phyloP scores from a whole-genome alignment of 2,113 vertebrate species.

The Scophthalmus maximus region DNA sequence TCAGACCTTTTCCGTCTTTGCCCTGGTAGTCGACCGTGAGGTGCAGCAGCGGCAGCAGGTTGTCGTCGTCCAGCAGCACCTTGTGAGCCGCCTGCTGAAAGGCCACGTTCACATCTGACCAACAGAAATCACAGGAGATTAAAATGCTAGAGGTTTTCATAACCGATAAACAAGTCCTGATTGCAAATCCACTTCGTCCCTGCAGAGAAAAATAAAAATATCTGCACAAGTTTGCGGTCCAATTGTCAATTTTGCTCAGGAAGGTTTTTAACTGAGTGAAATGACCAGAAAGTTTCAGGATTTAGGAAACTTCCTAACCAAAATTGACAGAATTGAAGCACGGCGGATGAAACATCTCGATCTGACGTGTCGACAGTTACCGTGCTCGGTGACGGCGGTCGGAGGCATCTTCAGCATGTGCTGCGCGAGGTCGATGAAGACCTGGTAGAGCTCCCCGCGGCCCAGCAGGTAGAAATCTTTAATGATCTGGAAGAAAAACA shows the following conservation, averaged over 20 bases:
- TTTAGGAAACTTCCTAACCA: no score
- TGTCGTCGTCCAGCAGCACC: slow-evolving; percentile 96
- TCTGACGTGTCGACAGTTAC: slow-evolving; percentile 75
- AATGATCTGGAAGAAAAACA: slow-evolving; percentile 87
- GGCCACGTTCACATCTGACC: slow-evolving; percentile 94
- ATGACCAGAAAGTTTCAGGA: no score
- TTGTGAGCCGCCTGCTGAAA: slow-evolving; percentile 98
- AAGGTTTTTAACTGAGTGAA: no score
- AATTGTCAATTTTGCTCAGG: no score
- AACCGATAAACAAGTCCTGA: no score
- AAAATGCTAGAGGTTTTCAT: no score
- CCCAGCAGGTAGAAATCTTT: slow-evolving; percentile 98
- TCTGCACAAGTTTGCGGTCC: no score
- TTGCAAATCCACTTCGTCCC: no score
- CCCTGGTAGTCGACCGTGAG: slow-evolving; percentile 94
- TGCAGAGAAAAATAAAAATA: no score
- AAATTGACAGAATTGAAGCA: no score
- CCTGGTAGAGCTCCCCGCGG: slow-evolving; percentile 97
- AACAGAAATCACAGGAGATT: background rate
- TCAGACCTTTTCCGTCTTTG: slow-evolving; percentile 88
- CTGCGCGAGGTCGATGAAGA: slow-evolving; percentile 96
- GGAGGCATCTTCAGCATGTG: slow-evolving; percentile 97
- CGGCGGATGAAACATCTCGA: no score
- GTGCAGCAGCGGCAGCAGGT: slow-evolving; percentile 94
- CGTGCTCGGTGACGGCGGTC: slow-evolving; percentile 95